A percentile compares a stretch with the other conserved stretches of the same genome.
Evolutionary conservation across 1,140 invertebrate species (phyloP).

Genomic region (Drosophila funebris): DNA sequence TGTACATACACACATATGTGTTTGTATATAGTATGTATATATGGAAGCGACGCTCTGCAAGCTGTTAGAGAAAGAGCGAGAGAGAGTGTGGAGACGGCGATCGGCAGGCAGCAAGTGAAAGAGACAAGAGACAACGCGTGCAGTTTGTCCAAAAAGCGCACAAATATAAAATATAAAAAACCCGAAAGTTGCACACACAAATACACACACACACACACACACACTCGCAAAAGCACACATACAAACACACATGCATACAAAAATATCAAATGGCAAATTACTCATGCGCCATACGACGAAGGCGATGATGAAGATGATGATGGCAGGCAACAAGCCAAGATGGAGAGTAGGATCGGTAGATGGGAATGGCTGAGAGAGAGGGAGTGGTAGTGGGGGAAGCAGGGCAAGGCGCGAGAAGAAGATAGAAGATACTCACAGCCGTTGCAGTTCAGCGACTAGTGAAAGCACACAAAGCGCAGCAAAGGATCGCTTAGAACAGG

Average conservation of each 20-base stretch:
- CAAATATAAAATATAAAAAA: constrained; percentile 27
- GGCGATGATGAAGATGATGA: constrained; percentile 25
- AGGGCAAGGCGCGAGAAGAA: neutral
- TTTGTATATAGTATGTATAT: too few relatives aligned
- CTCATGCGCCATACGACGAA: constrained; percentile 56
- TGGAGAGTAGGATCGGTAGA: too few relatives aligned
- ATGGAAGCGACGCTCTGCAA: constrained; percentile 5
- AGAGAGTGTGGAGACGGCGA: neutral
- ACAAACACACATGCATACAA: constrained; percentile 25
- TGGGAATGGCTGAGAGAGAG: too few relatives aligned
- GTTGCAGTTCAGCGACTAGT: neutral
- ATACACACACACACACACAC: constrained; percentile 41
- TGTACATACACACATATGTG: neutral
- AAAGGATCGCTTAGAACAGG: neutral
- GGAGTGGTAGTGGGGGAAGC: too few relatives aligned
- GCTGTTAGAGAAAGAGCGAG: constrained; percentile 23
- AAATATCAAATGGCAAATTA: constrained; percentile 81
- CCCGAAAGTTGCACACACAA: constrained; percentile 29
- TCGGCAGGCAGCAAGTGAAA: neutral
- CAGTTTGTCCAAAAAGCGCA: constrained; percentile 59
- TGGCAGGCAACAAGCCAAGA: neutral
- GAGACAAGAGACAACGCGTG: constrained; percentile 23
- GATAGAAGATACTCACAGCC: neutral
- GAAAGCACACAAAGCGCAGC: neutral
- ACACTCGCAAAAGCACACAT: constrained; percentile 34